phyloP scores from a whole-genome alignment of 2,888 invertebrate species.

The Vanessa cardui region DNA sequence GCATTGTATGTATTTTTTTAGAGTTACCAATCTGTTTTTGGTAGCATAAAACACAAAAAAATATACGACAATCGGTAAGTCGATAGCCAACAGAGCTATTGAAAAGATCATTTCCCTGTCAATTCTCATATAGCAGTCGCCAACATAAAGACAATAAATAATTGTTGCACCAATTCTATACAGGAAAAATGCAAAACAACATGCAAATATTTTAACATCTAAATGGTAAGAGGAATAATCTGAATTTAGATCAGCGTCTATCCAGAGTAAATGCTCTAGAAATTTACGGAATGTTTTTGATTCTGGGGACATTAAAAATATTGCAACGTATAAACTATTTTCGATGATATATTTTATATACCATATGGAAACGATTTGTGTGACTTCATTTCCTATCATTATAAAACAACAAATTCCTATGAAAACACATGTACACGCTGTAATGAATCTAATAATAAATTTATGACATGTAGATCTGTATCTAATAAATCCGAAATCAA shows the following conservation, averaged over 20 bases:
- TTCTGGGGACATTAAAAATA: neutral
- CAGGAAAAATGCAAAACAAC: neutral
- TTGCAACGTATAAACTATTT: neutral
- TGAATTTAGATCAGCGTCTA: neutral
- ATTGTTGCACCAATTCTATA: neutral
- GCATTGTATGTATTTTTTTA: conserved; percentile 14
- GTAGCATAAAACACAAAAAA: neutral
- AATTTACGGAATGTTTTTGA: neutral
- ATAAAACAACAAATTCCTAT: neutral
- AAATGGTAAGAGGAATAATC: neutral
- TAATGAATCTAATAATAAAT: neutral
- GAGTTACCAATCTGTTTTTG: neutral
- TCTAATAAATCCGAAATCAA: neutral
- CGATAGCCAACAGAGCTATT: neutral
- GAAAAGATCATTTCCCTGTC: neutral
- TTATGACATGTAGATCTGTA: neutral
- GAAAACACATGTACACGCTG: too few relatives aligned
- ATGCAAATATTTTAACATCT: conserved; percentile 14
- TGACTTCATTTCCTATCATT: neutral
- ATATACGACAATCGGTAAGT: neutral
- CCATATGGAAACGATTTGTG: neutral
- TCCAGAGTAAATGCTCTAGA: conserved; percentile 2
- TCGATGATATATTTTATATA: neutral
- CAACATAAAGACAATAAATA: neutral
- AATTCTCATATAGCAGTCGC: neutral